Evolutionary conservation across 2,888 invertebrate genomes (phyloP).

Genomic region (Anodontia alba): DNA sequence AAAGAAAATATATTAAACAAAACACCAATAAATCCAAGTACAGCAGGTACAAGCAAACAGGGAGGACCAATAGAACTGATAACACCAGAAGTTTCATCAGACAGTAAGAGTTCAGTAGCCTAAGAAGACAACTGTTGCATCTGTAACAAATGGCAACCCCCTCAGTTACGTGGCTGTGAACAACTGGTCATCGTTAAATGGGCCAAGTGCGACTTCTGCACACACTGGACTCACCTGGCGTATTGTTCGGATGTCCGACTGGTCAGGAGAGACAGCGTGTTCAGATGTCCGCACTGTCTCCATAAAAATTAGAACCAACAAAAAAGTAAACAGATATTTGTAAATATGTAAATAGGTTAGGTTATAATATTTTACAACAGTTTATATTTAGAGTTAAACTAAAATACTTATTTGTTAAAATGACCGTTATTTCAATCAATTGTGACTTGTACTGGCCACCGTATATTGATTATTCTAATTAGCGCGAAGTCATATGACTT

Average conservation of each 20-base stretch:
- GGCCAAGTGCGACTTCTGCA: constrained; percentile 29
- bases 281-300: too few species aligned
- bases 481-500: too few species aligned
- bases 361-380: too few species aligned
- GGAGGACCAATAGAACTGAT: not conserved
- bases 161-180: not conserved
- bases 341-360: not conserved
- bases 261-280: constrained; percentile 15
- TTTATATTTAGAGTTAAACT: too few species aligned
- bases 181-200: constrained; percentile 26
- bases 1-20: too few species aligned
- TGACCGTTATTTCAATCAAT: too few species aligned
- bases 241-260: constrained; percentile 23
- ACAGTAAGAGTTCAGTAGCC: not conserved
- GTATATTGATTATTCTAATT: too few species aligned
- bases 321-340: not conserved
- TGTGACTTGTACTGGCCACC: too few species aligned
- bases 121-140: constrained; percentile 29
- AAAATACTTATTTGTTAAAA: too few species aligned
- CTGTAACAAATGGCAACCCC: constrained; percentile 19
- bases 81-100: not conserved
- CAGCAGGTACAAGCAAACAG: not conserved
- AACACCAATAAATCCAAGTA: constrained; percentile 23
- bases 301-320: constrained; percentile 2
- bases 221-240: constrained; percentile 33